These are phyloP conservation scores for Neolamprologus kungweensis DNA, from an alignment of 2,113 vertebrate species.

Conservation along the genomic window DNA sequence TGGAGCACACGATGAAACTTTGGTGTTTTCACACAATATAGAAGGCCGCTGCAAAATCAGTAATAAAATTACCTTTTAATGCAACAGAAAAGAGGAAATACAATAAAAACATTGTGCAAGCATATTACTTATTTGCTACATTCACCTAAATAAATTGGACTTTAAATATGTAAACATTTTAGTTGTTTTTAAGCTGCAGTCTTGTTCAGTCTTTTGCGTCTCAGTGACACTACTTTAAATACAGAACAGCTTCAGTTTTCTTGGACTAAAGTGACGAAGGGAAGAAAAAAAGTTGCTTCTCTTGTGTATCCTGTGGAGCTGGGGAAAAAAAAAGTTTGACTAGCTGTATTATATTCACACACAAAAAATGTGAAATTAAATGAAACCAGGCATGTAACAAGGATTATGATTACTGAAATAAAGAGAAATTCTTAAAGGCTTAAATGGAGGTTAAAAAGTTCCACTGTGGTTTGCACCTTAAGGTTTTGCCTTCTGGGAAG, in stretches of 20 bases:
- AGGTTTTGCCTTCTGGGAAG: slow-evolving; percentile 27
- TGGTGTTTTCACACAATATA: not conserved
- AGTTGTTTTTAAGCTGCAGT: not conserved
- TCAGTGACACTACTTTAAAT: not conserved
- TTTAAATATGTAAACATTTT: not conserved
- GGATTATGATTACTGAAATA: not conserved
- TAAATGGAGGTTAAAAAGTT: slow-evolving; percentile 28
- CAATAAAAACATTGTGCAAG: not conserved
- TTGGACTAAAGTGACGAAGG: not conserved
- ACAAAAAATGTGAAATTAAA: not conserved
- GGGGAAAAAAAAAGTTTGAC: fast-evolving
- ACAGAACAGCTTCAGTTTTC: not conserved
- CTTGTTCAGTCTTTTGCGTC: not conserved
- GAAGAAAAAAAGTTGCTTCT: not conserved
- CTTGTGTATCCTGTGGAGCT: not conserved
- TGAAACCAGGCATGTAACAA: not conserved
- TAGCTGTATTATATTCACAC: not conserved
- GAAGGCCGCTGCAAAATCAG: not conserved
- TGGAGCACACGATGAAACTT: not conserved
- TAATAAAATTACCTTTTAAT: not conserved
- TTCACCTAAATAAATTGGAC: not conserved
- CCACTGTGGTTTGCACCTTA: slow-evolving; percentile 21
- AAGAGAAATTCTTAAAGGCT: not conserved
- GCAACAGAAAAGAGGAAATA: not conserved
- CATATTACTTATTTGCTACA: not conserved